Conservation (phyloP, 2,888 invertebrate genomes). For the Heliothis peltigera region DNA sequence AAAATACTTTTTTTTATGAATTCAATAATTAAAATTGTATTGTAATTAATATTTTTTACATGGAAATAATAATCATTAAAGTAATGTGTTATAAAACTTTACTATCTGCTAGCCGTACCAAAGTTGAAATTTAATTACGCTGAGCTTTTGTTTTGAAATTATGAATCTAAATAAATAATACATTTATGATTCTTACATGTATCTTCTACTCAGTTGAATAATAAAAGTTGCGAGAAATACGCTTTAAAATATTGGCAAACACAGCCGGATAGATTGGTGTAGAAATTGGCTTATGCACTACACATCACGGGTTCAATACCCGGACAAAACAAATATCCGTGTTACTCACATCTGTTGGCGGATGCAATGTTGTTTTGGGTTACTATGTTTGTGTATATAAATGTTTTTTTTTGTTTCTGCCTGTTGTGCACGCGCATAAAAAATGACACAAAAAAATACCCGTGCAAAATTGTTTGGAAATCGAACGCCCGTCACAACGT, state of each 20-base stretch:
- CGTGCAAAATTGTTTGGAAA: not conserved
- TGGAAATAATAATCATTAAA: too few species aligned
- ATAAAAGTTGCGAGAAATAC: too few species aligned
- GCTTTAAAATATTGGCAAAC: not conserved
- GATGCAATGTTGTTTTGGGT: not conserved
- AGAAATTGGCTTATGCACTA: not conserved
- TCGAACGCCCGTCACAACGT: slow-evolving; percentile 6
- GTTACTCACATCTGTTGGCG: not conserved
- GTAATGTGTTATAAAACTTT: too few species aligned
- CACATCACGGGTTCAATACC: not conserved
- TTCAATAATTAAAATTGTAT: too few species aligned
- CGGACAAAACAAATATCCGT: not conserved
- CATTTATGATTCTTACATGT: too few species aligned
- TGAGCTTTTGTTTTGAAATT: too few species aligned
- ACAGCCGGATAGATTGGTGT: not conserved
- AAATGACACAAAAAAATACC: not conserved
- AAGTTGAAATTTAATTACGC: too few species aligned
- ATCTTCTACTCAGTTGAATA: too few species aligned
- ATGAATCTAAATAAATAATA: too few species aligned
- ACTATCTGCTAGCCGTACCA: too few species aligned
- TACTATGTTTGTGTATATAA: not conserved
- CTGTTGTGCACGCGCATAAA: not conserved
- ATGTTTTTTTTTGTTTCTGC: not conserved
- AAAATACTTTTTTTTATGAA: not conserved
- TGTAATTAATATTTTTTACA: too few species aligned